Evolutionary conservation across 2,888 invertebrate genomes (phyloP), one percentile per base, ranked within the genome.

Genomic region (Nephrocerus scutellatus): DNA sequence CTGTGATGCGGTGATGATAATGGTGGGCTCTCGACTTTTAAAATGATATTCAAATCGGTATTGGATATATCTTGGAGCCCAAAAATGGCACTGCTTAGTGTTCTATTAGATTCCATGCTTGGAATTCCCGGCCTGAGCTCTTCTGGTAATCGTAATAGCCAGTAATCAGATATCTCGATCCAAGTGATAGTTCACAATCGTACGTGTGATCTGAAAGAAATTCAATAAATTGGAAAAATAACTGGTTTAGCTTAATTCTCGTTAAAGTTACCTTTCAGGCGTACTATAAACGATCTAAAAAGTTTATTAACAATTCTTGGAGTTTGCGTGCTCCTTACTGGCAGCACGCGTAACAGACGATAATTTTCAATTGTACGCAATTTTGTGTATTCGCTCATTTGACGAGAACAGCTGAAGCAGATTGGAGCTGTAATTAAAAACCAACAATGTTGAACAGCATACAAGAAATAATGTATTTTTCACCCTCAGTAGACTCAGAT

Each of bases 381-480:
- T 46, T 63, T 63, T 13, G 59, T 46, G 29, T 61, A 62, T 43
- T 67, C 66, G 26, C 44, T 55, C 63, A 67, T 63, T 6, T 54
- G 53, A 8, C 46, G 51, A 2, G 49, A 49, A 29, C 66, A 67
- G 30, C 42, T 55, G 6, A 43, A 43, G 37, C 66, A 67, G 30
- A 44, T 34, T 3, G 65, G 65, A 13, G 57, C 66, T 66, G 34
- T 1, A 38, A 39, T 26, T 4, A 14, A 6, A 10, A 3, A 10
- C 7, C 29, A 8, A 19, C 3, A 22, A 15, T 18, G 16, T 15
- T 25, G 13, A 7, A 9, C 24, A n/a, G 32, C 9, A 28, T 29
- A 32, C 28, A 20, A 6, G 9, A 13, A 14, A 12, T 20, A 20
- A 12, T 18, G 16, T 20, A 26, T 10, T 8, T 16, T 20, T 23